phyloP scores from a whole-genome alignment of 2,113 vertebrate genomes.

The Scomber scombrus region DNA sequence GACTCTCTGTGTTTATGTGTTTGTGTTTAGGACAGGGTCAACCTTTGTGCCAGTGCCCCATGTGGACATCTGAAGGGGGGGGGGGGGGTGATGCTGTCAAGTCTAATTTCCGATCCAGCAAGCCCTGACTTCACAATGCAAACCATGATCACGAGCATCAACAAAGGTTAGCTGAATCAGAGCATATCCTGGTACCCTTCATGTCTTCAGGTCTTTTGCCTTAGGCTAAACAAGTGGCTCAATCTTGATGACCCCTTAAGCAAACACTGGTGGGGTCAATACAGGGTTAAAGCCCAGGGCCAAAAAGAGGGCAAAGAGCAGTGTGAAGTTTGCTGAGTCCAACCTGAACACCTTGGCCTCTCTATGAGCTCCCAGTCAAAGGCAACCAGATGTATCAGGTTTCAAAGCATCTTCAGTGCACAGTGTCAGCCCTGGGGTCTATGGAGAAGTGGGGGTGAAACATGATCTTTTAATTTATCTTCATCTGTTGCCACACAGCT shows the following conservation, averaged over 20 bases:
- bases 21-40: slow-evolving; percentile 7
- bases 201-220: slow-evolving; percentile 33
- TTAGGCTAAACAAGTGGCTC: slow-evolving; percentile 50
- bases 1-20: neutral
- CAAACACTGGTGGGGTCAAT: slow-evolving; percentile 51
- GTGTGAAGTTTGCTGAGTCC: slow-evolving; percentile 41
- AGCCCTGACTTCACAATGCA: slow-evolving; percentile 27
- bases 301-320: slow-evolving; percentile 46
- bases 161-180: slow-evolving; percentile 1
- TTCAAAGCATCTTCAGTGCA: slow-evolving; percentile 70
- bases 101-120: slow-evolving; percentile 60
- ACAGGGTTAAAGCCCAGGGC: slow-evolving; percentile 37
- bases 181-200: slow-evolving; percentile 5
- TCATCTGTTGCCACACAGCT: slow-evolving; percentile 43
- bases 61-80: slow-evolving; percentile 33
- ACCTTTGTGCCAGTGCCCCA: slow-evolving; percentile 19
- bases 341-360: slow-evolving; percentile 58
- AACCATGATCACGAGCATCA: slow-evolving; percentile 15
- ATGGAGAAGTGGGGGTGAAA: slow-evolving; percentile 44
- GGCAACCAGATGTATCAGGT: slow-evolving; percentile 74
- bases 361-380: slow-evolving; percentile 61
- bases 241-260: slow-evolving; percentile 51
- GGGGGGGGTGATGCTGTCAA: slow-evolving; percentile 45
- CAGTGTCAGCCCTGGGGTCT: slow-evolving; percentile 42
- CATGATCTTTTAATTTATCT: slow-evolving; percentile 62